Conservation (phyloP, 2,888 invertebrate species). For the Drosophila anomelani region DNA sequence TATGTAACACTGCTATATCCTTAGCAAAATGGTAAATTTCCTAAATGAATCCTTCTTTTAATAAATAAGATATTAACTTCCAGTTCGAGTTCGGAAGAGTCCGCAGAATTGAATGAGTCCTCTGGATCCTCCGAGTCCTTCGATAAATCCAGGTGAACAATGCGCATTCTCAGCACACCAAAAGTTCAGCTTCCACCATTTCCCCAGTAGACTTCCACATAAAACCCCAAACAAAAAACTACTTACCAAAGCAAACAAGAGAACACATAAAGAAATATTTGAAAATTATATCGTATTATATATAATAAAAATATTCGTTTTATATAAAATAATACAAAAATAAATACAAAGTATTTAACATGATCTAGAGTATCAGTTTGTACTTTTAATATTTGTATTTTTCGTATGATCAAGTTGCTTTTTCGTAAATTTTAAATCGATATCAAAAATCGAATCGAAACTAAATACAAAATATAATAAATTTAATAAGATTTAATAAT, state of each 20-base stretch:
- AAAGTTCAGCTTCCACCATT: conserved; percentile 18
- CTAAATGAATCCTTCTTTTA: neutral
- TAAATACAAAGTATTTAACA: too few species aligned
- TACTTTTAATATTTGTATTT: too few species aligned
- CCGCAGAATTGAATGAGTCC: conserved; percentile 19
- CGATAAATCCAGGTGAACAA: conserved; percentile 40
- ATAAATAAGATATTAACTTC: conserved; percentile 18
- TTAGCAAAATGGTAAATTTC: neutral
- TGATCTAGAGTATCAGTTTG: too few species aligned
- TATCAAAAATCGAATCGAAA: neutral
- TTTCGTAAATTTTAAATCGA: too few species aligned
- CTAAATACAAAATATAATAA: accelerated
- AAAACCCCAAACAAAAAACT: conserved; percentile 1
- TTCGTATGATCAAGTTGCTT: too few species aligned
- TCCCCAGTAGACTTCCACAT: conserved; percentile 25
- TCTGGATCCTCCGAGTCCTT: conserved; percentile 31
- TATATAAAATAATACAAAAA: neutral
- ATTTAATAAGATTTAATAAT: too few species aligned
- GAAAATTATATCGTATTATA: neutral
- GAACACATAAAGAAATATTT: neutral
- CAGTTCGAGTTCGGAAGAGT: conserved; percentile 22
- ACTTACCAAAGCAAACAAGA: conserved; percentile 26
- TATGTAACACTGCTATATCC: neutral
- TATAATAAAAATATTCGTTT: too few species aligned
- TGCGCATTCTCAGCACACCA: neutral